Percentiles rank a stretch among this genome's conserved stretches.
These are phyloP conservation scores for Crocidura indochinensis DNA, from an alignment of 2,797 vertebrate species.

Conservation along the genomic window DNA sequence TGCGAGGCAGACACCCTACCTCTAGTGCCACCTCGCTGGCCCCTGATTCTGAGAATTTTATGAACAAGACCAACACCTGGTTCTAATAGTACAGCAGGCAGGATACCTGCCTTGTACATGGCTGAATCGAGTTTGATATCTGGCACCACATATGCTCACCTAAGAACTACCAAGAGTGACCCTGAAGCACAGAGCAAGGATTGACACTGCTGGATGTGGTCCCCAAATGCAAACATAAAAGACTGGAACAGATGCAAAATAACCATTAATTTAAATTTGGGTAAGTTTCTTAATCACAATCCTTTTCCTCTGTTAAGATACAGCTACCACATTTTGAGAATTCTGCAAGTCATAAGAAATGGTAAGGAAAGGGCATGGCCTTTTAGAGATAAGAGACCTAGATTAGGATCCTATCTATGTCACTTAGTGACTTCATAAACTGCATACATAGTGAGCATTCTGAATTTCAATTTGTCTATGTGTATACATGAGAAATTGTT, in stretches of 20 bases:
- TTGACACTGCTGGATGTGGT: background rate
- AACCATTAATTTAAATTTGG: background rate
- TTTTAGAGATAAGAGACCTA: background rate
- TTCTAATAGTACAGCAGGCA: too few relatives aligned
- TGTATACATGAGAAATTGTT: conserved; percentile 19
- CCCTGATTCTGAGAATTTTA: background rate
- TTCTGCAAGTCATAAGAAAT: background rate
- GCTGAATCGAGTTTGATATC: too few relatives aligned
- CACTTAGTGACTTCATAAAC: background rate
- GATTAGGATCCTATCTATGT: background rate
- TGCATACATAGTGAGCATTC: background rate
- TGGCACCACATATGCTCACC: too few relatives aligned
- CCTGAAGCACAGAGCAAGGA: too few relatives aligned
- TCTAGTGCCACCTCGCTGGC: too few relatives aligned
- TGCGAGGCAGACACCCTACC: too few relatives aligned
- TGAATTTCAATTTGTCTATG: background rate
- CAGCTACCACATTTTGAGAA: background rate
- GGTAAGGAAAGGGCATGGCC: background rate
- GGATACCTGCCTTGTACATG: too few relatives aligned
- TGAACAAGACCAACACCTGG: too few relatives aligned
- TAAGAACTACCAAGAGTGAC: too few relatives aligned
- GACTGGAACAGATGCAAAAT: background rate
- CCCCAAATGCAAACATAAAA: too few relatives aligned
- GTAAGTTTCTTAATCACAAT: background rate
- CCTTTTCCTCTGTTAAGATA: too few relatives aligned